These are phyloP conservation scores for Sorex fumeus DNA, from an alignment of 2,113 vertebrate genomes.

Conservation along the genomic window DNA sequence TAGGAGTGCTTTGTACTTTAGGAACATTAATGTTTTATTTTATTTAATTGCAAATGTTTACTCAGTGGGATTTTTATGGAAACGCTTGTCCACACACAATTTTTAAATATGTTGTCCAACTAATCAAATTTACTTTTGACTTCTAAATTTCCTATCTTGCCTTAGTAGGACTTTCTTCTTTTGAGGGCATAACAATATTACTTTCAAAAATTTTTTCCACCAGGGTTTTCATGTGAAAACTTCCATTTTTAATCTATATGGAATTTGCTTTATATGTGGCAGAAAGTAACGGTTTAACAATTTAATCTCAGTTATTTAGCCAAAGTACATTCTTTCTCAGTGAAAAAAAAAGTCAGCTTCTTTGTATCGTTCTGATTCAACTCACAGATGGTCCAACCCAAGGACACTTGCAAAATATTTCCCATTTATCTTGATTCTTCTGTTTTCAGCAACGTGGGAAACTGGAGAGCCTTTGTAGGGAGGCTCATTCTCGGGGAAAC, in stretches of 20 bases:
- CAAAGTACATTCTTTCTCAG: slow-evolving; percentile 36
- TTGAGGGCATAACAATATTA: slow-evolving; percentile 16
- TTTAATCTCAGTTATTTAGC: slow-evolving; percentile 38
- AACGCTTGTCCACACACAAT: background rate
- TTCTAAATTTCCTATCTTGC: slow-evolving; percentile 32
- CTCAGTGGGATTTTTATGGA: background rate
- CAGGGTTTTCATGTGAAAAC: slow-evolving; percentile 32
- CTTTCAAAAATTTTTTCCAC: background rate
- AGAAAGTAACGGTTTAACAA: slow-evolving; percentile 8
- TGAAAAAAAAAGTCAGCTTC: slow-evolving; percentile 27
- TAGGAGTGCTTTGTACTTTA: background rate
- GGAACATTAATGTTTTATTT: background rate
- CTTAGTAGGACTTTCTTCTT: background rate
- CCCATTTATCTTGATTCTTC: slow-evolving; percentile 41
- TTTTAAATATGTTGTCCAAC: slow-evolving; percentile 29
- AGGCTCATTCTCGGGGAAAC: too few species aligned
- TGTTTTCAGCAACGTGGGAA: background rate
- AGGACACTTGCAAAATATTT: background rate
- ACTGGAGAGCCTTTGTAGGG: background rate
- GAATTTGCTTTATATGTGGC: slow-evolving; percentile 29
- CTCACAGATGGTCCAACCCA: background rate
- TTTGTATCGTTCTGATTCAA: background rate
- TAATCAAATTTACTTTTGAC: background rate
- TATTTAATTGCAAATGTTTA: slow-evolving; percentile 35
- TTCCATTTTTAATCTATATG: background rate